Base-by-base conservation (phyloP, 2,888 invertebrate genomes). In the Pseudoips prasinana region DNA sequence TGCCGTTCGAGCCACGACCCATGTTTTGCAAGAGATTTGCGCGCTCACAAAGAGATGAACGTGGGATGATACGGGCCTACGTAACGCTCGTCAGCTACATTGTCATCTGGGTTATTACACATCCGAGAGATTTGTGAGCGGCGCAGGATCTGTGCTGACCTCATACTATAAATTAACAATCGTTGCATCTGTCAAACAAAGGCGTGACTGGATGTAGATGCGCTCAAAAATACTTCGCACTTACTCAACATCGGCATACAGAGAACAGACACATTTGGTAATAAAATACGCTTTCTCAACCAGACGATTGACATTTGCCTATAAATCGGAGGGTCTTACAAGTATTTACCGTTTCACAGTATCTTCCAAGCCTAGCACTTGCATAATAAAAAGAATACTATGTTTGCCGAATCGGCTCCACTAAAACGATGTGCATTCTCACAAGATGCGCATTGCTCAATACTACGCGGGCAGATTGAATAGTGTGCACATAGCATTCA, bases 271-370 rank as follows among this genome's bases (percentile, higher is more conserved):
- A 65, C 71, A 73, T 79, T 79, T 77, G 64, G 70, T 69, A 83
- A 82, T 79, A 81, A 78, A 76, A 76, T 68, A 70, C 40, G 39
- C 63, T 85, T 84, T 67, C 75, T 55, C 68, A 82, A 85, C 65
- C 47, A 59, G 52, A 66, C 78, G 66, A 82, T 84, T 84, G 85
- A 82, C 84, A 85, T 85, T 84, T 84, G 63, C 66, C 64, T 68
- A 65, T 68, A 67, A 68, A 64, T 64, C 46, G 48, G 53, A 63
- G 64, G 59, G 55, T 64, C 59, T 57, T 56, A 38, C 56, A 54
- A 60, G 46, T 51, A 59, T 64, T 59, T 42, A 48, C 34, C 54
- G 61, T 61, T 65, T 62, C 58, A 54, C 46, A 58, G 59, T 45
- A 58, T 63, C 46, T 63, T 62, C 62, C 34, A 46, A 36, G 48